phyloP scores from a whole-genome alignment of 2,888 invertebrate species.

The Archips xylosteana region DNA sequence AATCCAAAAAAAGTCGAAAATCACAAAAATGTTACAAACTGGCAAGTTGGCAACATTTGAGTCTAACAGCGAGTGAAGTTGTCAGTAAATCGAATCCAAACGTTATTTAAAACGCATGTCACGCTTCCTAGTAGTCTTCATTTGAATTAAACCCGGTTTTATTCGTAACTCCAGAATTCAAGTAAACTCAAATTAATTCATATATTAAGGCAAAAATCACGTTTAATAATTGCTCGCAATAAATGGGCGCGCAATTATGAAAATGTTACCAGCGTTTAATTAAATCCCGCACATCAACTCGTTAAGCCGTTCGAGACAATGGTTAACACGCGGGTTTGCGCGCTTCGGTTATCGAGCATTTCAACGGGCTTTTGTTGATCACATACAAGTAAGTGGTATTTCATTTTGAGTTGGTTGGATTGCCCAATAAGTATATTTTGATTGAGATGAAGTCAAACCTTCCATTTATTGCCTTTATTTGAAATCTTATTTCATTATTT shows the following conservation, averaged over 20 bases:
- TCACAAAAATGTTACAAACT: too few species aligned
- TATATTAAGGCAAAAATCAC: conserved; percentile 18
- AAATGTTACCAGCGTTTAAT: conserved; percentile 24
- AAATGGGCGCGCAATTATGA: conserved; percentile 31
- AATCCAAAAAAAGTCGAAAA: too few species aligned
- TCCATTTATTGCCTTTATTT: too few species aligned
- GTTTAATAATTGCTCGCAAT: conserved; percentile 28
- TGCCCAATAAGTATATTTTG: not conserved
- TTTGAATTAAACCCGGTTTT: not conserved
- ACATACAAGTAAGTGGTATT: not conserved
- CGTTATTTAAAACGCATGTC: too few species aligned
- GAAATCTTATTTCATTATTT: too few species aligned
- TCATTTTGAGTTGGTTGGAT: not conserved
- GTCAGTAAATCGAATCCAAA: too few species aligned
- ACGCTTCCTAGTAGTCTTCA: not conserved
- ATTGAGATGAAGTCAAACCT: not conserved
- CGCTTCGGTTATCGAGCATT: not conserved
- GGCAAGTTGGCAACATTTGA: too few species aligned
- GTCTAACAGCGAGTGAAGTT: too few species aligned
- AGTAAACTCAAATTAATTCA: conserved; percentile 19
- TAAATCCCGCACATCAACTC: conserved; percentile 22
- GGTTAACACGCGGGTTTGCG: conserved; percentile 3
- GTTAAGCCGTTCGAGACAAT: conserved; percentile 16
- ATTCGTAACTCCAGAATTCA: not conserved
- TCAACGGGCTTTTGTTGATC: not conserved